phyloP scores from a whole-genome alignment of 2,888 invertebrate species.

The Gryllus longicercus region DNA sequence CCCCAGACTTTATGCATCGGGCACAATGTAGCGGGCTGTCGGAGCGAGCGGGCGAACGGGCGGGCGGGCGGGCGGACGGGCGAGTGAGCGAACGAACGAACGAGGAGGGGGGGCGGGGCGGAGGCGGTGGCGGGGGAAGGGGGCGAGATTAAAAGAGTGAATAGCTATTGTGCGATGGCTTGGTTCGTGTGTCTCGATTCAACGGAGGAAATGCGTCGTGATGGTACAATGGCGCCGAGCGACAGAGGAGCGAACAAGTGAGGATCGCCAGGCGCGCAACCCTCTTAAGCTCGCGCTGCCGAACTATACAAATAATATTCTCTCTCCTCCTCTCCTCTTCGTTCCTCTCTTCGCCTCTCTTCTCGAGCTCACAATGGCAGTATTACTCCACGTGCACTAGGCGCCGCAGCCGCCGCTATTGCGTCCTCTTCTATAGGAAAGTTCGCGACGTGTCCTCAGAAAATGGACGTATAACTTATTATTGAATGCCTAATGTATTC shows the following conservation, averaged over 20 bases:
- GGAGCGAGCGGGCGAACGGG: background rate
- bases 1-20: slow-evolving; percentile 35
- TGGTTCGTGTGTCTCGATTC: slow-evolving; percentile 31
- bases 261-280: slow-evolving; percentile 30
- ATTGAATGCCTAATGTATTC: slow-evolving; percentile 17
- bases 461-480: slow-evolving; percentile 11
- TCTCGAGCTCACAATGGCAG: no score
- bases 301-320: slow-evolving; percentile 35
- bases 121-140: background rate
- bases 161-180: slow-evolving; percentile 36
- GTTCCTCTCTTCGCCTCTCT: no score
- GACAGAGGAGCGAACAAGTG: slow-evolving; percentile 31
- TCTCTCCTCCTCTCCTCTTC: background rate
- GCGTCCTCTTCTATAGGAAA: no score
- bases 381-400: no score
- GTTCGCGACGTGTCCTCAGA: no score
- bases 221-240: slow-evolving; percentile 30
- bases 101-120: background rate
- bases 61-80: no score
- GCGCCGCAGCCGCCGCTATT: no score
- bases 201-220: slow-evolving; percentile 31
- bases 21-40: slow-evolving; percentile 33
- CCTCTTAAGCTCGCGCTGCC: slow-evolving; percentile 26
- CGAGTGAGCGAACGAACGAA: no score
- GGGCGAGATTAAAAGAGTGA: slow-evolving; percentile 37